A percentile compares a stretch with the other conserved stretches of the same genome.
Evolutionary conservation across 2,113 vertebrate genomes (phyloP).

Genomic region (Indicator maculatus): DNA sequence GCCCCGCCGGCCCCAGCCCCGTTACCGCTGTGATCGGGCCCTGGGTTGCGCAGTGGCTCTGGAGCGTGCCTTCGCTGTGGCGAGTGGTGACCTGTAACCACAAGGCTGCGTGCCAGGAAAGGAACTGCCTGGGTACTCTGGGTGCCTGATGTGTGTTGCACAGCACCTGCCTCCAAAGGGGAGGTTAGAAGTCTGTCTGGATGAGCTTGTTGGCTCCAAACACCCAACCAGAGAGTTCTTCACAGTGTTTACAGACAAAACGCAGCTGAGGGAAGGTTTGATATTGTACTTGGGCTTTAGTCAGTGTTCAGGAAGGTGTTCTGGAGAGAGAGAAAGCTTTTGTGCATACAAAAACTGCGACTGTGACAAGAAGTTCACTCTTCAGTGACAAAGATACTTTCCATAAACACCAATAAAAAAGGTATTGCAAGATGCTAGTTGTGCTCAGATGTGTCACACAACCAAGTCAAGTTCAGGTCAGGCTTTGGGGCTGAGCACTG

Average conservation of each 20-base stretch:
- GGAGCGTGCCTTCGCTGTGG: background rate
- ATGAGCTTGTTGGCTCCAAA: background rate
- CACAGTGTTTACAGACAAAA: fast-evolving
- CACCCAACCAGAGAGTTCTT: background rate
- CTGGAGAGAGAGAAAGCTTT: background rate
- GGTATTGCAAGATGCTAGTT: background rate
- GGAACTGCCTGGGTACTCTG: fast-evolving
- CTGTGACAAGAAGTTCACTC: background rate
- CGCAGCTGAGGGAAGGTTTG: background rate
- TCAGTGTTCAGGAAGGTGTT: background rate
- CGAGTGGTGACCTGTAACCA: background rate
- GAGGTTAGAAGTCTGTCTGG: background rate
- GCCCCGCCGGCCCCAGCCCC: background rate
- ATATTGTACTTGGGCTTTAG: background rate
- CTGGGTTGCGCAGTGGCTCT: background rate
- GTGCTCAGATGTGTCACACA: background rate
- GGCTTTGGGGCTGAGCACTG: background rate
- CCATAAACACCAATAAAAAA: background rate
- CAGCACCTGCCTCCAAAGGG: background rate
- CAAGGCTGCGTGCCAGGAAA: fast-evolving
- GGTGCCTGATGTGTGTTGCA: background rate
- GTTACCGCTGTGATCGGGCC: too few species aligned
- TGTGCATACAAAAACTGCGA: background rate
- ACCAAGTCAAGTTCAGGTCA: background rate
- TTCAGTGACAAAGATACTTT: background rate